These are phyloP conservation scores for Rafetus swinhoei DNA, from an alignment of 2,113 vertebrate genomes.

Conservation along the genomic window DNA sequence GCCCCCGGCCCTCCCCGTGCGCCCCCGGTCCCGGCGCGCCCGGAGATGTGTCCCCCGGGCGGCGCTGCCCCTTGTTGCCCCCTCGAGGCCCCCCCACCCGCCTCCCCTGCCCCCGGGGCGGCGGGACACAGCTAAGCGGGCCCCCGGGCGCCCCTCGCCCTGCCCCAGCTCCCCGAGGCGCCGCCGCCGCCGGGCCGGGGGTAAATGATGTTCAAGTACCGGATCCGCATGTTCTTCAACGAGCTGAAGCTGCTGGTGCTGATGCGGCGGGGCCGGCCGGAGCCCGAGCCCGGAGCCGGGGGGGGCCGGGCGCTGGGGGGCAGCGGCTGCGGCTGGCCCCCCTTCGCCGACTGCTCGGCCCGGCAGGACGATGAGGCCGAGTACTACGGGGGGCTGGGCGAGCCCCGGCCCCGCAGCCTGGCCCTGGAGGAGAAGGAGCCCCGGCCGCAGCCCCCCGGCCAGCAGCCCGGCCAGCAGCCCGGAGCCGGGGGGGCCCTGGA, in stretches of 20 bases:
- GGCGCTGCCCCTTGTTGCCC: background rate
- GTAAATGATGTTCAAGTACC: constrained; percentile 93
- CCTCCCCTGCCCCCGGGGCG: background rate
- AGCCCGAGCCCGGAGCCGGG: constrained; percentile 81
- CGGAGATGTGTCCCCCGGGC: background rate
- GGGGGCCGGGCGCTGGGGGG: constrained; percentile 78
- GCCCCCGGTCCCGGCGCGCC: background rate
- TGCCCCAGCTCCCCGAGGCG: constrained; percentile 22
- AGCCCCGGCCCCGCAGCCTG: constrained; percentile 83
- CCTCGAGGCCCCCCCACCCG: background rate
- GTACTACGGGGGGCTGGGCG: constrained; percentile 87
- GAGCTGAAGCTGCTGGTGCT: constrained; percentile 96
- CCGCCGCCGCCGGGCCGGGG: constrained; percentile 29
- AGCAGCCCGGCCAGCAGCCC: constrained; percentile 73
- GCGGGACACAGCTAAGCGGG: background rate
- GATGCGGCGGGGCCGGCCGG: constrained; percentile 90
- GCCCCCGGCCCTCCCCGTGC: background rate
- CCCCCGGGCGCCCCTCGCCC: background rate
- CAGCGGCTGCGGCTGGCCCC: constrained; percentile 90
- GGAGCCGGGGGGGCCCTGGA: constrained; percentile 84
- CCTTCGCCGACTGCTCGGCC: constrained; percentile 84
- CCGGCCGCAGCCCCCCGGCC: constrained; percentile 75
- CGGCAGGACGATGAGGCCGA: constrained; percentile 90
- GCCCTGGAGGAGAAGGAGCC: constrained; percentile 79
- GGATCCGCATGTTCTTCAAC: constrained; percentile 97